Evolutionary conservation across 1,140 invertebrate species (phyloP), one percentile per base, ranked within the genome.

Genomic region (Trichonephila clavipes): DNA sequence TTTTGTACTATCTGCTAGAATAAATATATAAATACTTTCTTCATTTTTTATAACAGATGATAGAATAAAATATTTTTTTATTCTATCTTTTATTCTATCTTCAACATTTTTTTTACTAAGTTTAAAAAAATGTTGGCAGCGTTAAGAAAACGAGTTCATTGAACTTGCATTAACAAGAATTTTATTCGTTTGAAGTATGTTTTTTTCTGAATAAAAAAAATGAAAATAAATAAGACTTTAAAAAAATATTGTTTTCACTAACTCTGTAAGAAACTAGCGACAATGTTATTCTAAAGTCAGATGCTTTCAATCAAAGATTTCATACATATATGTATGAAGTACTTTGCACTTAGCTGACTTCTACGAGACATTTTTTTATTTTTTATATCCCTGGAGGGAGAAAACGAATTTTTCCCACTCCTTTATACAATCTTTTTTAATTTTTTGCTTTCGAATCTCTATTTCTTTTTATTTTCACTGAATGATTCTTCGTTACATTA

Each of bases 281-380:
- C 87, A 88, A 88, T 72, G 88, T 89, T 88, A 64, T 88, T 88
- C 61, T 16, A 64, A 21, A 12, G 61, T 89, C 88, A 66, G 34
- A 89, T 89, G 88, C 72, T 89, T 89, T 89, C 88, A 89, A 89
- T 89, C 88, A 89, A 77, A 44, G 40, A 18, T 77, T 88, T 77
- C 88, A 89, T 89, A 19, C 88, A 89, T 89, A 58, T 58, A 89
- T 89, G 64, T 66, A 89, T 89, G 88, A 77, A 77, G 34, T 89
- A 64, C 28, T 88, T 88, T 34, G 64, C 86, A 64, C 86, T 44
- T 64, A 21, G 61, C 61, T 64, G 66, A 69, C 66, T 61, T 61
- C 19, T 86, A 24, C 24, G 5, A 24, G 21, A 61, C 83, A 34
- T 61, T 40, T 59, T 86, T 83, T 69, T 66, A 24, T n/a, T 24